Evolutionary conservation across 2,888 invertebrate genomes (phyloP), one percentile per base, ranked within the genome.

Genomic region (Ornithoptera priamus): DNA sequence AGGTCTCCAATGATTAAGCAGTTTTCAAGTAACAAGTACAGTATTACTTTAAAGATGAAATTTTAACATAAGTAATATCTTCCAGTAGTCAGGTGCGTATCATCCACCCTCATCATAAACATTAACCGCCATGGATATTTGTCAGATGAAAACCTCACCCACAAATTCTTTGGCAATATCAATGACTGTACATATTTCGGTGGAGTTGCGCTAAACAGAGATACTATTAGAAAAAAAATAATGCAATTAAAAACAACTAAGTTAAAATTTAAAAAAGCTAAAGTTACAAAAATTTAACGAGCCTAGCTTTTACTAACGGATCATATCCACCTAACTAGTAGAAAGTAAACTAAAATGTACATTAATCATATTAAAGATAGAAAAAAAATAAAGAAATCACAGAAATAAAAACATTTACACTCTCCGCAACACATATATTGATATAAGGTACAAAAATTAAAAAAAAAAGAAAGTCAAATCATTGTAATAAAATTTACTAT

Each of bases 261-360:
- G 30, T 30, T 30, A 30, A 30, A 30, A 5, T 53, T 18, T 73
- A 75, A 75, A 71, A 61, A 71, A 72, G 69, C 65, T 73, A 72
- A 74, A 70, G 70, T 72, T 72, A 73, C 75, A 71, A 72, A 68
- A 71, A 73, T 72, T 70, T 75, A 77, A 77, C 75, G 81, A 81
- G 78, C 80, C 89, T 89, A 90, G 86, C 86, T 80, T 81, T 78
- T 75, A 82, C 86, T 87, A 87, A 76, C 80, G 88, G 89, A 90
- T 90, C 84, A 79, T 69, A 90, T 92, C 89, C 89, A 82, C 81
- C 85, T 46, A 87, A 83, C 80, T 82, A 85, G 71, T 61, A 68
- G 71, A 68, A 72, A 71, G 71, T 78, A 78, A 80, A 76, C 79
- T 80, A 80, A 80, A 85, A 82, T 80, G 84, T 82, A 83, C 82